These are phyloP conservation scores for Ischnura elegans DNA, from an alignment of 2,888 invertebrate genomes.

Conservation along the genomic window DNA sequence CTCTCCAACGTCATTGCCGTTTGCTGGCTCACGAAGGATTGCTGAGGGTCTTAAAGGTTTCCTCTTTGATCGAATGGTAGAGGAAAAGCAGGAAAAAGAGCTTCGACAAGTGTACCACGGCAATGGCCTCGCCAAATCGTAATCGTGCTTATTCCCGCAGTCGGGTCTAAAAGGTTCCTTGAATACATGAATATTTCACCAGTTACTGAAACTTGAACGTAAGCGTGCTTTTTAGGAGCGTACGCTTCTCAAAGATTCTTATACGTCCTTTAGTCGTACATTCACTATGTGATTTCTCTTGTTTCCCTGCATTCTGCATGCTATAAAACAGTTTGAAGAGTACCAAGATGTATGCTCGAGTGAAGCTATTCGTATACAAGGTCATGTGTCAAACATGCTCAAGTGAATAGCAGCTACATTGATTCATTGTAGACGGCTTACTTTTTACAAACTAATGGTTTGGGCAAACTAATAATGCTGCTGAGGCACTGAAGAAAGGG, in stretches of 20 bases:
- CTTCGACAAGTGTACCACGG: not conserved
- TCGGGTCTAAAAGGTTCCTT: not conserved
- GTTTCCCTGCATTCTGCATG: no score
- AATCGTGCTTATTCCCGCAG: not conserved
- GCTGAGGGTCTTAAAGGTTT: not conserved
- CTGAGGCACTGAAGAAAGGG: no score
- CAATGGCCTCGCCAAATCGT: not conserved
- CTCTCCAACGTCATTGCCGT: not conserved
- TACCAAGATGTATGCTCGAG: no score
- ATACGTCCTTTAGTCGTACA: not conserved
- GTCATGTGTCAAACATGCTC: no score
- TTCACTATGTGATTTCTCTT: not conserved
- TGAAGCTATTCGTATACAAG: no score
- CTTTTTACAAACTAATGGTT: no score
- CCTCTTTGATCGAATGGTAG: not conserved
- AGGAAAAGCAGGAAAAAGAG: not conserved
- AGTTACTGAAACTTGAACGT: not conserved
- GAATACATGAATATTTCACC: not conserved
- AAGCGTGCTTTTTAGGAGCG: not conserved
- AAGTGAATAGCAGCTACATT: no score
- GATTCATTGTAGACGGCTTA: no score
- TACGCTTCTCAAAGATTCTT: not conserved
- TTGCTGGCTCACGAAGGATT: not conserved
- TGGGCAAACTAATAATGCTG: no score
- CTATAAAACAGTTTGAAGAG: no score